phyloP scores from a whole-genome alignment of 2,113 vertebrate species.

The Rhinichthys klamathensis region DNA sequence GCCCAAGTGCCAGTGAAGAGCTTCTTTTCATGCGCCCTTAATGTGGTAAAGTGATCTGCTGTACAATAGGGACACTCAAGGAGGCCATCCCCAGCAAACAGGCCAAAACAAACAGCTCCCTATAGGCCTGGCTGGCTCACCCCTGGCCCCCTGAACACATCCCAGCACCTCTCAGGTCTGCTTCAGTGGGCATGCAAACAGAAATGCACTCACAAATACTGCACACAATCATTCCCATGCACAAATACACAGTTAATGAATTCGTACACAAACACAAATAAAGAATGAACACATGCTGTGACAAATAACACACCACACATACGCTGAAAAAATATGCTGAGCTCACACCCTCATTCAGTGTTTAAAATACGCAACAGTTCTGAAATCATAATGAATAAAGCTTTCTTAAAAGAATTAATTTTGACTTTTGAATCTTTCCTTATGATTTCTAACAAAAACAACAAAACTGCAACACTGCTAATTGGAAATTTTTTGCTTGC shows the following conservation, averaged over 20 bases:
- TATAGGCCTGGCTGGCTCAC: slow-evolving; percentile 59
- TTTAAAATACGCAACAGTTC: not conserved
- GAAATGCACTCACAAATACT: slow-evolving; percentile 10
- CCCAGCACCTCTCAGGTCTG: slow-evolving; percentile 47
- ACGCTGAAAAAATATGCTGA: not conserved
- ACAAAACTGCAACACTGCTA: not conserved
- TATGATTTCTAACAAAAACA: not conserved
- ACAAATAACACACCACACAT: slow-evolving; percentile 14
- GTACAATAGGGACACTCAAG: slow-evolving; percentile 78
- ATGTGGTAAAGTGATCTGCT: slow-evolving; percentile 81
- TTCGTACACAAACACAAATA: slow-evolving; percentile 1
- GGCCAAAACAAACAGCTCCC: slow-evolving; percentile 70
- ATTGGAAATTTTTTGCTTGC: not conserved
- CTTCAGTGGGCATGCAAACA: slow-evolving; percentile 6
- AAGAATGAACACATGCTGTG: slow-evolving; percentile 5
- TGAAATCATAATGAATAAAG: not conserved
- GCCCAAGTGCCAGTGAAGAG: slow-evolving; percentile 77
- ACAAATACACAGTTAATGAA: not conserved
- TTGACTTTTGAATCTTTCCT: not conserved
- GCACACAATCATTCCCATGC: slow-evolving; percentile 10
- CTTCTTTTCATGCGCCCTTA: slow-evolving; percentile 77
- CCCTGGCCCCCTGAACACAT: slow-evolving; percentile 50
- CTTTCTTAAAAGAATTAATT: not conserved
- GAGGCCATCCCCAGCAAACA: slow-evolving; percentile 76
- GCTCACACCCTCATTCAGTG: not conserved